These are phyloP conservation scores for Anniella stebbinsi DNA, from an alignment of 2,797 vertebrate genomes.

Conservation along the genomic window DNA sequence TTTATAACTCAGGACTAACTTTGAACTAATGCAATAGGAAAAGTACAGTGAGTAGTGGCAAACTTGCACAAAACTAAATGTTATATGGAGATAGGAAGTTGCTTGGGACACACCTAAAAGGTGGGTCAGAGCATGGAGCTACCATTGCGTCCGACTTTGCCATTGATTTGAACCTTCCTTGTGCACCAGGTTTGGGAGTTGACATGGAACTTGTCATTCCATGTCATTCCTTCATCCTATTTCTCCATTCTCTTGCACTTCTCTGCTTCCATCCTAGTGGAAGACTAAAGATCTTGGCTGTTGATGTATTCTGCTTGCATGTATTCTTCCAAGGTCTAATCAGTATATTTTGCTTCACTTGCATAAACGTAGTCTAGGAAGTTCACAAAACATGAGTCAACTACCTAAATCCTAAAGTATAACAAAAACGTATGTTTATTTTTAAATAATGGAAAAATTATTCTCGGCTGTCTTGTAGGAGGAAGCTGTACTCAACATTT, in stretches of 20 bases:
- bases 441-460: slow-evolving; percentile 77
- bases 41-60: slow-evolving; percentile 31
- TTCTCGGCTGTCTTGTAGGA: slow-evolving; percentile 67
- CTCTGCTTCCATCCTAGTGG: neutral
- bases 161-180: neutral
- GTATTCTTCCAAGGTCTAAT: slow-evolving; percentile 53
- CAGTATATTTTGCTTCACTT: slow-evolving; percentile 70
- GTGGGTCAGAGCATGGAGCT: neutral
- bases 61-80: neutral
- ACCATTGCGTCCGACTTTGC: neutral
- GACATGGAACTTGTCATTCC: neutral
- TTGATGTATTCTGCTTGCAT: neutral
- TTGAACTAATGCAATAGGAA: slow-evolving; percentile 50
- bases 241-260: neutral
- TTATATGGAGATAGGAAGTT: neutral
- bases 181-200: neutral
- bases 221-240: neutral
- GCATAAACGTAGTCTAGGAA: slow-evolving; percentile 68
- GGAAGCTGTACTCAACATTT: slow-evolving; percentile 75
- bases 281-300: neutral
- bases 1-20: slow-evolving; percentile 57
- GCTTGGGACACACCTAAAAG: neutral
- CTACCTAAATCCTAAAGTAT: slow-evolving; percentile 64
- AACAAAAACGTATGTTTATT: slow-evolving; percentile 64
- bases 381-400: slow-evolving; percentile 77